Evolutionary conservation across 1,140 invertebrate species (phyloP).

Genomic region (Heliconius hermathena): DNA sequence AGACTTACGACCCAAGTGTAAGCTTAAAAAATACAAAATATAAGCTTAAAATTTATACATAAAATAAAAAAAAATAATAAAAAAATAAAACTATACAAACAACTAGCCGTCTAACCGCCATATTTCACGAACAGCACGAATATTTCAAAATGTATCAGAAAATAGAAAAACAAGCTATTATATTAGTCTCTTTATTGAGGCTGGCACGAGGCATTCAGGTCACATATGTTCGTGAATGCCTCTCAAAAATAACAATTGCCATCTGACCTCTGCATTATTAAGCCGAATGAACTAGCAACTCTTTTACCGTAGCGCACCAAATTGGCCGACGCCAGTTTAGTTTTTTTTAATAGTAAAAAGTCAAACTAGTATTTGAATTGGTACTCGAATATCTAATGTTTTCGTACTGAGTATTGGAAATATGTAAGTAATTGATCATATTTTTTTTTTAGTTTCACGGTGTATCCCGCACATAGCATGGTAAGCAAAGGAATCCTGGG

Average conservation of each 20-base stretch:
- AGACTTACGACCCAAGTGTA: too few species aligned
- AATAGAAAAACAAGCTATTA: too few species aligned
- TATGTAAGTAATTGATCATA: too few species aligned
- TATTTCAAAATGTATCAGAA: neutral
- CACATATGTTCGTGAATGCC: slow-evolving; percentile 6
- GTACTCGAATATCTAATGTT: too few species aligned
- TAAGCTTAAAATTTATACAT: too few species aligned
- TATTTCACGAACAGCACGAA: neutral
- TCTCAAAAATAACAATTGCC: slow-evolving; percentile 12
- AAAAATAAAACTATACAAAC: neutral
- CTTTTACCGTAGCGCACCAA: neutral
- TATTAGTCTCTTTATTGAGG: too few species aligned
- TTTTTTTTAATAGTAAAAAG: neutral
- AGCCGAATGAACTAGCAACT: neutral
- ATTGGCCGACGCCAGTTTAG: neutral
- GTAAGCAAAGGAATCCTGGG: too few species aligned
- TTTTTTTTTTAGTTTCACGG: too few species aligned
- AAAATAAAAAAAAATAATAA: too few species aligned
- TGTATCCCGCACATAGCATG: too few species aligned
- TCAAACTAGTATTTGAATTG: neutral
- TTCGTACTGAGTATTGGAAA: too few species aligned
- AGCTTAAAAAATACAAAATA: too few species aligned
- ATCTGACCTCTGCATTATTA: slow-evolving; percentile 7
- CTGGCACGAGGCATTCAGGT: neutral
- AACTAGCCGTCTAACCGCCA: neutral